phyloP scores from a whole-genome alignment of 2,888 invertebrate genomes.

The Parascotia fuliginaria region DNA sequence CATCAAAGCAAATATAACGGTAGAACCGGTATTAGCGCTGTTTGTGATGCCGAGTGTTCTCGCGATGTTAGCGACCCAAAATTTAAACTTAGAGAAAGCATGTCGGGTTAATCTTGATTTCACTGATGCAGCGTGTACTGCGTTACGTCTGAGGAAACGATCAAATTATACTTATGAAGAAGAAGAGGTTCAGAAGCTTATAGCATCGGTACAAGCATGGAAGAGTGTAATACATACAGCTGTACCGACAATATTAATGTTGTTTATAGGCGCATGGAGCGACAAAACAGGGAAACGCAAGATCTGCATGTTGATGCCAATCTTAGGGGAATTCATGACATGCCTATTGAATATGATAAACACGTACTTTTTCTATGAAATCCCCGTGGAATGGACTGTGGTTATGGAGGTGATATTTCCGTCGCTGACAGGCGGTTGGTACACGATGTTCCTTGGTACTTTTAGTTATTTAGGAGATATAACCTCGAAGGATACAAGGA shows the following conservation, averaged over 20 bases:
- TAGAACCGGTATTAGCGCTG: slow-evolving; percentile 88
- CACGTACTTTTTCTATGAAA: slow-evolving; percentile 83
- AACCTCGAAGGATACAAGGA: slow-evolving; percentile 84
- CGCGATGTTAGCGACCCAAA: slow-evolving; percentile 92
- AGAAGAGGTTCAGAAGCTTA: slow-evolving; percentile 86
- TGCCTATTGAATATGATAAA: slow-evolving; percentile 80
- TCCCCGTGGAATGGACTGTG: slow-evolving; percentile 82
- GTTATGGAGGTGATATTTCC: slow-evolving; percentile 83
- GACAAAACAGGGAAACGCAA: slow-evolving; percentile 86
- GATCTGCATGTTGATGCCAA: slow-evolving; percentile 86
- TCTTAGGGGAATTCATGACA: slow-evolving; percentile 83
- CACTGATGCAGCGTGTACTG: slow-evolving; percentile 89
- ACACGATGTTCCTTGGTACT: slow-evolving; percentile 84
- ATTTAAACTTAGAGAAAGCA: slow-evolving; percentile 93
- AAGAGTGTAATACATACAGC: slow-evolving; percentile 84
- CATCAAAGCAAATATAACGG: slow-evolving; percentile 86
- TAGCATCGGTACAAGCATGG: slow-evolving; percentile 84
- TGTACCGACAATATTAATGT: slow-evolving; percentile 81
- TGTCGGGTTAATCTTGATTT: slow-evolving; percentile 92
- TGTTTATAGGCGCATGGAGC: slow-evolving; percentile 88
- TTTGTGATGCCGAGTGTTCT: slow-evolving; percentile 88
- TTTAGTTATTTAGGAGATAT: slow-evolving; percentile 87
- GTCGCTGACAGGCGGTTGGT: slow-evolving; percentile 84
- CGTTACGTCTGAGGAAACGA: slow-evolving; percentile 89
- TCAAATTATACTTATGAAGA: slow-evolving; percentile 88